phyloP scores from a whole-genome alignment of 1,140 invertebrate species.

The Triops longicaudatus region DNA sequence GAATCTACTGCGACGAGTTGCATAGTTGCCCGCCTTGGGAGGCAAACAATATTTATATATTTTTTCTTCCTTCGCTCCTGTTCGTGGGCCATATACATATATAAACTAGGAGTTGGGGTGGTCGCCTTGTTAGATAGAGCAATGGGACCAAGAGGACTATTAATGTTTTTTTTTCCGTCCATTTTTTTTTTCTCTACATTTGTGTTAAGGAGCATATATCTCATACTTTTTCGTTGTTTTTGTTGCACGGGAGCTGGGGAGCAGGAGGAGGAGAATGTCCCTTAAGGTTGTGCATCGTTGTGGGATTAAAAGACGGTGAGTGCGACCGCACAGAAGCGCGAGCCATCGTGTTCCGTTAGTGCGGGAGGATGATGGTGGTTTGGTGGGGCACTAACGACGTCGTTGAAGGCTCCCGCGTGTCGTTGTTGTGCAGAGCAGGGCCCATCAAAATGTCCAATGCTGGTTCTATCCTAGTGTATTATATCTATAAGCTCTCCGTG shows the following conservation, averaged over 20 bases:
- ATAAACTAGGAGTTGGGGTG: not conserved
- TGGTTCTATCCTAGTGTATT: not conserved
- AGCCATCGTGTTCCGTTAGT: not conserved
- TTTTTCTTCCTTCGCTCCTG: not conserved
- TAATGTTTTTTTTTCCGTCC: not conserved
- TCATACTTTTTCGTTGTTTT: conserved; percentile 5
- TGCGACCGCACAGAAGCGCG: not conserved
- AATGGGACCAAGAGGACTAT: not conserved
- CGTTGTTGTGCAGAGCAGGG: conserved; percentile 9
- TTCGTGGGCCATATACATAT: not conserved
- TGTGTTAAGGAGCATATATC: conserved; percentile 1
- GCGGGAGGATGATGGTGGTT: not conserved
- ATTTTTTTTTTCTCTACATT: not conserved
- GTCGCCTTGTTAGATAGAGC: not conserved
- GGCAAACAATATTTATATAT: not conserved
- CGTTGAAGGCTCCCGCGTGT: conserved; percentile 13
- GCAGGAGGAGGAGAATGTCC: not conserved
- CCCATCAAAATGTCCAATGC: not conserved
- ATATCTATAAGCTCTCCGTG: conserved; percentile 1
- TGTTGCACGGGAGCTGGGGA: not conserved
- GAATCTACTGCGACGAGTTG: not conserved
- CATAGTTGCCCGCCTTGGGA: not conserved
- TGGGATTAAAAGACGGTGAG: not conserved
- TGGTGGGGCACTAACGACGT: conserved; percentile 10
- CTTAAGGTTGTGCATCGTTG: not conserved